Evolutionary conservation across 2,113 vertebrate species (phyloP).

Genomic region (Pachyramphus minor): DNA sequence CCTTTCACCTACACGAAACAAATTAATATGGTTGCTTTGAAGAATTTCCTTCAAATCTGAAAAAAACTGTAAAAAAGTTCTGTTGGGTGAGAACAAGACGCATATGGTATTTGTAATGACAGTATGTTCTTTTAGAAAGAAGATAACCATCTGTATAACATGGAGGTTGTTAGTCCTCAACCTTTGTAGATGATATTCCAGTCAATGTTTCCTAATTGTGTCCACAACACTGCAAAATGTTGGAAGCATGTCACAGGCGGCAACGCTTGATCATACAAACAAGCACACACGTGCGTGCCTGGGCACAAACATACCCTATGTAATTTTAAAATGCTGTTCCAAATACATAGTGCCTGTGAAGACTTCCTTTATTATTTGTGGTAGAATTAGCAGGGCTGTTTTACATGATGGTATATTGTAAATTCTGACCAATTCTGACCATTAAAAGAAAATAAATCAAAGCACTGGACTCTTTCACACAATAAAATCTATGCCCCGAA

Average conservation of each 20-base stretch:
- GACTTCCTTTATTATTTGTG: background rate
- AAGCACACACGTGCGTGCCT: background rate
- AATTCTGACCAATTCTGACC: background rate
- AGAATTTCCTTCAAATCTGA: conserved; percentile 1
- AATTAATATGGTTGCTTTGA: background rate
- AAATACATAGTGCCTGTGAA: background rate
- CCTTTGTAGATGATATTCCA: background rate
- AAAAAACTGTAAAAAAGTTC: conserved; percentile 15
- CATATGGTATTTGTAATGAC: conserved; percentile 19
- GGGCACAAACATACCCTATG: background rate
- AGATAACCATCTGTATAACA: conserved; percentile 13
- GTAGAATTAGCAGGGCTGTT: background rate
- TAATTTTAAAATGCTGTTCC: background rate
- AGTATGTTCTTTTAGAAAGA: background rate
- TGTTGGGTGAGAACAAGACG: conserved; percentile 10
- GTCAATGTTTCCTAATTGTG: background rate
- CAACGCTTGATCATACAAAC: background rate
- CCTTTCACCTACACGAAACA: background rate
- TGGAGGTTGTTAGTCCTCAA: background rate
- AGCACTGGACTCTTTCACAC: background rate
- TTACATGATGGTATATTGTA: background rate
- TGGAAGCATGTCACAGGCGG: background rate
- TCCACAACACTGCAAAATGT: background rate
- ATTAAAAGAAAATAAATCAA: background rate
- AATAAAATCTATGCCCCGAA: background rate